Base-by-base conservation (phyloP, 1,140 invertebrate genomes). In the Oryctes rhinoceros region DNA sequence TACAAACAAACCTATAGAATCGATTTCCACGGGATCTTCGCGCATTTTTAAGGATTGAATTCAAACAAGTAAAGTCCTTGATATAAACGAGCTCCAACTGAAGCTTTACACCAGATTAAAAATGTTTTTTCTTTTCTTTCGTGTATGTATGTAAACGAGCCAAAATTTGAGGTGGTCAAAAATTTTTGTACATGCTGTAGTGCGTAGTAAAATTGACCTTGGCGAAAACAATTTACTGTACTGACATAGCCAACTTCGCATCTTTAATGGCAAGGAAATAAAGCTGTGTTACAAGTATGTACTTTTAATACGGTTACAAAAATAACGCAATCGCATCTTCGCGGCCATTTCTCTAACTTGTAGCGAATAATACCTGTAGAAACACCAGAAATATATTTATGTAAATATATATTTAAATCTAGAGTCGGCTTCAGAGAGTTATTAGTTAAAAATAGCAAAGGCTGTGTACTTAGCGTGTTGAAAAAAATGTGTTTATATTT, bases 361-460 rank as follows among this genome's bases (percentile, higher is more conserved):
- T 44, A 4, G 39, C 39, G 39, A 10, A 44, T 44, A 44, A 44
- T 44, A 44, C 39, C 39, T 10, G 39, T 44, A 44, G 39, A 44
- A 44, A 44, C 11, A 53, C 13, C 49, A 18, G 13, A 53, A 53
- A 53, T 53, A 53, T 53, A 53, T 53, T 53, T 53, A 53, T 13
- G 49, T 53, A 53, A 53, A 53, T 53, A 18, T 53, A 53, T 53
- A 53, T 53, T 53, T 53, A 53, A 53, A 53, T 53, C 49, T 53
- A 53, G 49, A 18, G 49, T 15, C 49, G 9, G 49, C n/a, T 53
- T 53, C 4, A 53, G 49, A 15, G 49, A 15, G 49, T 53, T 44
- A 44, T 44, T 44, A 18, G 13, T 53, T 53, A 18, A 53, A 53
- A 53, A 53, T 53, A 53, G n/a, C 7, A 9, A 1, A 48, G 13